Conservation (phyloP, 2,888 invertebrate species). For the Harpalus rubripes region DNA sequence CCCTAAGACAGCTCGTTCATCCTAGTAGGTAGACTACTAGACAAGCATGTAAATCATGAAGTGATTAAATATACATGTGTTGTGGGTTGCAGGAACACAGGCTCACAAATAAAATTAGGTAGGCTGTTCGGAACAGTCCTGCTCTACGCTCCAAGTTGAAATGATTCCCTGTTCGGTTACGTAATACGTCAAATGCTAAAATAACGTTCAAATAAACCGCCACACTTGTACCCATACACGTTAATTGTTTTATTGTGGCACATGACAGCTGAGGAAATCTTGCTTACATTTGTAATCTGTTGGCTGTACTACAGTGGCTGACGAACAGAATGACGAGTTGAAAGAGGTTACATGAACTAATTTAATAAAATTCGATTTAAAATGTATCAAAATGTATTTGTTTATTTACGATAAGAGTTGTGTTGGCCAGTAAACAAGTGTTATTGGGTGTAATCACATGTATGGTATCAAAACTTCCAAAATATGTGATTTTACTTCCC, state of each 20-base stretch:
- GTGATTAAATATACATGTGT: background rate
- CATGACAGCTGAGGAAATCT: slow-evolving; percentile 50
- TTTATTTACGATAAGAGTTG: slow-evolving; percentile 59
- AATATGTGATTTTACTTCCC: slow-evolving; percentile 38
- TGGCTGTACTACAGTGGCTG: slow-evolving; percentile 48
- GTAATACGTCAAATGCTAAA: slow-evolving; percentile 47
- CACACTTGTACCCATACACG: slow-evolving; percentile 47
- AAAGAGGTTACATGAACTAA: slow-evolving; percentile 63
- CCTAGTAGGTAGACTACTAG: background rate
- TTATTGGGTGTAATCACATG: slow-evolving; percentile 36
- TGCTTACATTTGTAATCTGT: slow-evolving; percentile 49
- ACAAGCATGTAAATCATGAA: background rate
- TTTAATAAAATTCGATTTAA: slow-evolving; percentile 54
- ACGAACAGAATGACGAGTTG: slow-evolving; percentile 25
- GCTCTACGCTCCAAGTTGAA: background rate
- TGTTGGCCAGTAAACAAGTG: slow-evolving; percentile 54
- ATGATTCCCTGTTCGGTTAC: slow-evolving; percentile 22
- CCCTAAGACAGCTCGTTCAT: background rate
- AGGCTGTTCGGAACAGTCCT: background rate
- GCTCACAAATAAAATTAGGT: background rate
- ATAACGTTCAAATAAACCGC: slow-evolving; percentile 51
- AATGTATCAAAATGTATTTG: slow-evolving; percentile 59
- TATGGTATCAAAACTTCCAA: slow-evolving; percentile 40
- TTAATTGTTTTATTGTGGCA: slow-evolving; percentile 54
- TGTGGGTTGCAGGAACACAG: background rate